Percentiles rank a stretch among this genome's conserved stretches.
phyloP scores from a whole-genome alignment of 2,113 vertebrate species.

The Mustelus asterias region DNA sequence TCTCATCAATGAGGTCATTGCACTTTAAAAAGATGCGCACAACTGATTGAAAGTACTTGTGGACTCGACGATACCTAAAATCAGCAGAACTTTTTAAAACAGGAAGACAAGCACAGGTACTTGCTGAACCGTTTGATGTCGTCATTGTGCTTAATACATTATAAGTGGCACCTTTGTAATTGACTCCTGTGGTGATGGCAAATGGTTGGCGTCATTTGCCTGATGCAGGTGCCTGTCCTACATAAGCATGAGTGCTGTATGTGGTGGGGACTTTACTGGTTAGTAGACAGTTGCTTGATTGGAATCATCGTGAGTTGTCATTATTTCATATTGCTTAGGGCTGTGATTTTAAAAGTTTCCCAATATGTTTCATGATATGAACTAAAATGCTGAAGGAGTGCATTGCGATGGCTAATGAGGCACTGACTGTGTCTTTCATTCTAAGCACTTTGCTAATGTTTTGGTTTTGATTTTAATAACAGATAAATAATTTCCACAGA shows the following conservation, averaged over 20 bases:
- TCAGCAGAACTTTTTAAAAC: background rate
- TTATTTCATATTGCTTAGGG: background rate
- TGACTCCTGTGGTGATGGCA: background rate
- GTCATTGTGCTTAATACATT: background rate
- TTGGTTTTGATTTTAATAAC: background rate
- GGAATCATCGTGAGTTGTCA: background rate
- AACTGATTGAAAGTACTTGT: background rate
- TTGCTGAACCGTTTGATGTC: background rate
- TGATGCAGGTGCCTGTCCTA: background rate
- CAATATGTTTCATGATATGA: background rate
- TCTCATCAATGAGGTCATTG: background rate
- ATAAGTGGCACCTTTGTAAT: background rate
- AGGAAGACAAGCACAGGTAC: background rate
- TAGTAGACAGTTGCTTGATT: background rate
- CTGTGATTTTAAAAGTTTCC: background rate
- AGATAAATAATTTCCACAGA: slow-evolving; percentile 12
- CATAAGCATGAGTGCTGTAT: background rate
- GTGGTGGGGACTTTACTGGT: background rate
- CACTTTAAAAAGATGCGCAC: background rate
- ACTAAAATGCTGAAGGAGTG: background rate
- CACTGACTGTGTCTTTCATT: background rate
- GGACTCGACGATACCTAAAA: background rate
- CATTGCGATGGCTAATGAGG: too few relatives aligned
- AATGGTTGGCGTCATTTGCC: background rate
- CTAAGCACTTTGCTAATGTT: background rate